phyloP scores from a whole-genome alignment of 2,888 invertebrate species.

The Bhutanitis thaidina region DNA sequence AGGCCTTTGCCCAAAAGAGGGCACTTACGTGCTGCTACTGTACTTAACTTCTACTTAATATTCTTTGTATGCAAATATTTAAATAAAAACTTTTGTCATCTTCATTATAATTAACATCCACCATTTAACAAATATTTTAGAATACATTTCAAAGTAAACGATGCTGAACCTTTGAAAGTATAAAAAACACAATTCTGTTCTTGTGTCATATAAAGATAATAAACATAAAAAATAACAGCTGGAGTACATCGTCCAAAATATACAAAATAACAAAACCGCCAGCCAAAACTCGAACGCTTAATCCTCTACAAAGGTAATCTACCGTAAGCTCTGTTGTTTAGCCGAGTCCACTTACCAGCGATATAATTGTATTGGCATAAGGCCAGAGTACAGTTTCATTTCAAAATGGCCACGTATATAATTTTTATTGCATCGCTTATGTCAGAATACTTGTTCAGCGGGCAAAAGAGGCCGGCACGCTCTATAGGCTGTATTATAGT shows the following conservation, averaged over 20 bases:
- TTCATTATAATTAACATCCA: no score
- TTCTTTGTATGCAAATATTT: no score
- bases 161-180: no score
- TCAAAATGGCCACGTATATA: conserved; percentile 64
- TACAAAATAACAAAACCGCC: conserved; percentile 18
- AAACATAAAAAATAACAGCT: conserved; percentile 15
- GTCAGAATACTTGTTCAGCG: conserved; percentile 16
- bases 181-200: no score
- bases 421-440: conserved; percentile 42
- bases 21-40: no score
- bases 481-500: background rate
- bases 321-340: conserved; percentile 30
- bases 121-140: no score
- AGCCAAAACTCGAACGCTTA: conserved; percentile 26
- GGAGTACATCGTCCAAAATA: conserved; percentile 16
- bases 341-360: conserved; percentile 36
- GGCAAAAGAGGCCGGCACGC: background rate
- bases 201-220: background rate
- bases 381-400: conserved; percentile 47
- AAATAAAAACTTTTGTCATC: no score
- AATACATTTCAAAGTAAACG: no score
- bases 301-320: conserved; percentile 28
- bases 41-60: no score
- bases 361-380: conserved; percentile 48
- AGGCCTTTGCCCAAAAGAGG: no score